Conservation (phyloP, 2,888 invertebrate species). For the Ophraella communa region DNA sequence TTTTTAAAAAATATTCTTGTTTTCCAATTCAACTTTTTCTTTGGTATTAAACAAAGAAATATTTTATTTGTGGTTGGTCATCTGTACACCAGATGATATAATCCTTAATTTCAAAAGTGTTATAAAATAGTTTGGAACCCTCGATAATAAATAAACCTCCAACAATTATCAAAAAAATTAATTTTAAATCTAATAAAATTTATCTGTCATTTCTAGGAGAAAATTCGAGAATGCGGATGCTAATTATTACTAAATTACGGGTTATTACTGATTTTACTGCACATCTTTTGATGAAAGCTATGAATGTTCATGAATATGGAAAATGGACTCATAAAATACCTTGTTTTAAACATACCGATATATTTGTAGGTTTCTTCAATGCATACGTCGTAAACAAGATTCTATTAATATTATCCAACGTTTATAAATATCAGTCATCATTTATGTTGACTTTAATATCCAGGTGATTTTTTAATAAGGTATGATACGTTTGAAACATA, state of each 20-base stretch:
- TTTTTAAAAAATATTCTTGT: too few relatives aligned
- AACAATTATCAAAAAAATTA: too few relatives aligned
- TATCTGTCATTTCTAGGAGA: too few relatives aligned
- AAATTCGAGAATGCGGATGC: background rate
- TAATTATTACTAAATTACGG: background rate
- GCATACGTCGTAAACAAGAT: background rate
- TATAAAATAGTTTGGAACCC: too few relatives aligned
- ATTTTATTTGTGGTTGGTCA: too few relatives aligned
- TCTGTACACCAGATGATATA: too few relatives aligned
- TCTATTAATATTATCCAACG: background rate
- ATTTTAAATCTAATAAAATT: too few relatives aligned
- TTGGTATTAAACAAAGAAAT: too few relatives aligned
- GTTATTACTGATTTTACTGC: background rate
- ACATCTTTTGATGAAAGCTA: background rate
- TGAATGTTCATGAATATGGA: background rate
- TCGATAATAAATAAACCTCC: too few relatives aligned
- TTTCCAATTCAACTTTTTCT: too few relatives aligned
- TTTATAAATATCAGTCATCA: background rate
- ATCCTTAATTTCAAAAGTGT: too few relatives aligned
- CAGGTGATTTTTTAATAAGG: background rate
- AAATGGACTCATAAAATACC: background rate
- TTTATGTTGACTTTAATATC: background rate
- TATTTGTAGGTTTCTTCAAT: background rate
- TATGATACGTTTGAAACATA: too few relatives aligned
- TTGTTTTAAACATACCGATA: background rate